Evolutionary conservation across 2,888 invertebrate species (phyloP).

Genomic region (Pristionchus mayeri): DNA sequence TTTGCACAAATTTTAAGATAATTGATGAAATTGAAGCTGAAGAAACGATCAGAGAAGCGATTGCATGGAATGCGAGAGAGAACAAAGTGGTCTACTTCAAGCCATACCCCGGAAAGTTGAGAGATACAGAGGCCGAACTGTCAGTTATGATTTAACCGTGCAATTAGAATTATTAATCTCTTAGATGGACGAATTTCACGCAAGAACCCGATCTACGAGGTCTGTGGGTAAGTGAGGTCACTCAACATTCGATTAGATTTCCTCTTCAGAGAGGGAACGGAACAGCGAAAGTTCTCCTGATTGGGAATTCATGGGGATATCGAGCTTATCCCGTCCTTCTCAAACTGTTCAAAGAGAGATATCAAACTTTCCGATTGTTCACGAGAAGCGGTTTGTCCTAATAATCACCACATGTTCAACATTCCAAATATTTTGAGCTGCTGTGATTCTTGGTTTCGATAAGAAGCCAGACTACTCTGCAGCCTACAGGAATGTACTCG

Average conservation of each 20-base stretch:
- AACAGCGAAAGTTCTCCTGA: slow-evolving; percentile 37
- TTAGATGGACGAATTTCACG: slow-evolving; percentile 8
- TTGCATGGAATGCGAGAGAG: neutral
- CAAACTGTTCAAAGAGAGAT: slow-evolving; percentile 19
- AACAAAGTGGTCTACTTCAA: slow-evolving; percentile 24
- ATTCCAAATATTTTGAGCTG: neutral
- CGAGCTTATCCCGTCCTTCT: slow-evolving; percentile 39
- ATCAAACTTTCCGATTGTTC: neutral
- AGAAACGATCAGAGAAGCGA: slow-evolving; percentile 5
- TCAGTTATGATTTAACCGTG: neutral
- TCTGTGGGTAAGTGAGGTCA: neutral
- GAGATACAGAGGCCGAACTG: neutral
- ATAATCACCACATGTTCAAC: neutral
- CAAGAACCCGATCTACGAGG: slow-evolving; percentile 1
- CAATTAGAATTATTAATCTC: neutral
- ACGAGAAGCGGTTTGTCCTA: slow-evolving; percentile 33
- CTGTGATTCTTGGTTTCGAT: neutral
- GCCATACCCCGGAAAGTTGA: neutral
- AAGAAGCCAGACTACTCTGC: slow-evolving; percentile 3
- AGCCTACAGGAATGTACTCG: neutral
- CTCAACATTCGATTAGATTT: neutral
- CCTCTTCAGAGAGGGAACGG: slow-evolving; percentile 35
- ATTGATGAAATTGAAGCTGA: neutral
- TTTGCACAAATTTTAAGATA: neutral
- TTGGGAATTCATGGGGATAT: slow-evolving; percentile 44